A percentile compares a stretch with the other conserved stretches of the same genome.
These are phyloP conservation scores for Venustaconcha ellipsiformis DNA, from an alignment of 1,140 invertebrate genomes.

Conservation along the genomic window DNA sequence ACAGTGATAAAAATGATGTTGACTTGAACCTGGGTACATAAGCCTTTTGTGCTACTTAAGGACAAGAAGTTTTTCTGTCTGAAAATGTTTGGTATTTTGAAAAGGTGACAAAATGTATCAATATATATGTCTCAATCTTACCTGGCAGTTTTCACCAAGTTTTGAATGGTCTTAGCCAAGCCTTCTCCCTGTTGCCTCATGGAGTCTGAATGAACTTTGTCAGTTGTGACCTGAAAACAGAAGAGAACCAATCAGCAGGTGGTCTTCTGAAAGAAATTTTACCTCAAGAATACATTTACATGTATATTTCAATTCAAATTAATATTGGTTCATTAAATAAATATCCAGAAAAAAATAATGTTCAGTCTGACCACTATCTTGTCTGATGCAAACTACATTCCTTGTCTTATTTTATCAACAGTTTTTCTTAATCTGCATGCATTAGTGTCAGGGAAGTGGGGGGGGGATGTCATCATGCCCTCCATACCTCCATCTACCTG, in stretches of 20 bases:
- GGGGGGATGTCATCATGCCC: too few relatives aligned
- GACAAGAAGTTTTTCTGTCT: neutral
- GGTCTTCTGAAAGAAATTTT: neutral
- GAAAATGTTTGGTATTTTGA: too few relatives aligned
- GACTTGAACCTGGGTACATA: neutral
- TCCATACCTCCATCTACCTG: too few relatives aligned
- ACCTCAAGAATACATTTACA: neutral
- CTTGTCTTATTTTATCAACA: too few relatives aligned
- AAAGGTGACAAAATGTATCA: too few relatives aligned
- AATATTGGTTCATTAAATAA: neutral
- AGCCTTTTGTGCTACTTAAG: neutral
- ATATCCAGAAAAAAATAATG: neutral
- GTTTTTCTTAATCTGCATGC: too few relatives aligned
- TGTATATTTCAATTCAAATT: neutral
- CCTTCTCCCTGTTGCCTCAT: constrained; percentile 58
- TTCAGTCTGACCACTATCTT: neutral
- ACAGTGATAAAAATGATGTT: neutral
- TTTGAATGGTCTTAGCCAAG: constrained; percentile 56
- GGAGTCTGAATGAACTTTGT: constrained; percentile 51
- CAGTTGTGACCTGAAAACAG: constrained; percentile 57
- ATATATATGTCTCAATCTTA: constrained; percentile 21
- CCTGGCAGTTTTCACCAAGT: constrained; percentile 64
- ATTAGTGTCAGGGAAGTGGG: too few relatives aligned
- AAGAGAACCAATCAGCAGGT: neutral
- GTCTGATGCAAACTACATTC: neutral